Conservation (phyloP, 2,113 vertebrate genomes). For the Lipophrys pholis region DNA sequence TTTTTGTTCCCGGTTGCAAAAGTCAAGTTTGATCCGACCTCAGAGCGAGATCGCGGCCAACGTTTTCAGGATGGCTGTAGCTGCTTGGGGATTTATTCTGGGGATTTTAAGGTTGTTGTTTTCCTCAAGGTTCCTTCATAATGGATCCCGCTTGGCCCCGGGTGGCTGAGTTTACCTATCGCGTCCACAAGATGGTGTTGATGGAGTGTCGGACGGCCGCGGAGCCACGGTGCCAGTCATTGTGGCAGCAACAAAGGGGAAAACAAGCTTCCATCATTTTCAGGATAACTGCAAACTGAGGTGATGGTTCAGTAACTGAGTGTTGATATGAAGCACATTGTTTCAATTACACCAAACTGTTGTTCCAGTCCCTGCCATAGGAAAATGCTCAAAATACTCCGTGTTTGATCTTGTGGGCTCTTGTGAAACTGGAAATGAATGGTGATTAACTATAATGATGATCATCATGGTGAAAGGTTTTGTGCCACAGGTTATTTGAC, state of each 20-base stretch:
- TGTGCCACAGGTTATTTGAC: slow-evolving; percentile 74
- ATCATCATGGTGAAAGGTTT: slow-evolving; percentile 72
- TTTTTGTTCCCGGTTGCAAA: slow-evolving; percentile 17
- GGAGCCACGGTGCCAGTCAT: not conserved
- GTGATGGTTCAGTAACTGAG: slow-evolving; percentile 78
- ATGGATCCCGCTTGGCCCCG: not conserved
- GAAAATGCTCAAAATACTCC: slow-evolving; percentile 74
- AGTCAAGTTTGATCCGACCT: slow-evolving; percentile 38
- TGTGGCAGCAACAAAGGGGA: slow-evolving; percentile 40
- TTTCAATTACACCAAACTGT: slow-evolving; percentile 76
- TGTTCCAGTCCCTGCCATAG: slow-evolving; percentile 65
- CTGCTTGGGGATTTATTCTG: not conserved
- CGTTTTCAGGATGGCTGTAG: slow-evolving; percentile 17
- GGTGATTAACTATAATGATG: slow-evolving; percentile 79
- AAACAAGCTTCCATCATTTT: slow-evolving; percentile 65
- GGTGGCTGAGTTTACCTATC: slow-evolving; percentile 36
- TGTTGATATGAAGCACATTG: slow-evolving; percentile 75
- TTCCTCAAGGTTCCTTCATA: slow-evolving; percentile 12
- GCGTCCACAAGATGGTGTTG: slow-evolving; percentile 75
- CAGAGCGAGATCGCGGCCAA: slow-evolving; percentile 34
- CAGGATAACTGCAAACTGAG: slow-evolving; percentile 65
- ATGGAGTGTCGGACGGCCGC: slow-evolving; percentile 18
- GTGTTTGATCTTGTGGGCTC: slow-evolving; percentile 78
- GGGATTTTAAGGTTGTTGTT: slow-evolving; percentile 32
- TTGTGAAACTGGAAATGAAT: slow-evolving; percentile 81